Conservation (phyloP, 1,140 invertebrate species). For the Catajapyx aquilonaris region DNA sequence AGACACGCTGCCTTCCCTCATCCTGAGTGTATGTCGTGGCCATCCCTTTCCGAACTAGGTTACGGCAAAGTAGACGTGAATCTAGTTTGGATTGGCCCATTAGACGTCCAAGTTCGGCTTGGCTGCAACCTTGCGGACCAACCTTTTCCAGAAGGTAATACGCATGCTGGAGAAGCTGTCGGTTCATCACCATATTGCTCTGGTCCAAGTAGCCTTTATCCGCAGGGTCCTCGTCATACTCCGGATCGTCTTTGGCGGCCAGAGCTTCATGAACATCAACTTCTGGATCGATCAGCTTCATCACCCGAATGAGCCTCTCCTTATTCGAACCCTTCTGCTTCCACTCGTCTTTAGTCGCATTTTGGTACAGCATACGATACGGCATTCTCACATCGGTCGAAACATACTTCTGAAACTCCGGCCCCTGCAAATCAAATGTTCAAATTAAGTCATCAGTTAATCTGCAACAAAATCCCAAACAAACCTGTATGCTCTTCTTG, state of each 20-base stretch:
- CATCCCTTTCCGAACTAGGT: slow-evolving; percentile 22
- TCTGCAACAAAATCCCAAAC: too few relatives aligned
- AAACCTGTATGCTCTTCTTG: too few relatives aligned
- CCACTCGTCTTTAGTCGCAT: slow-evolving; percentile 29
- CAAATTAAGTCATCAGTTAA: too few relatives aligned
- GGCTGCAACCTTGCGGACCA: slow-evolving; percentile 24
- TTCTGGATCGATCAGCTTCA: slow-evolving; percentile 29
- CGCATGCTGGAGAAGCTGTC: slow-evolving; percentile 21
- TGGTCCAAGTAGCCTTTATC: slow-evolving; percentile 19
- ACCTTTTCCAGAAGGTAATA: slow-evolving; percentile 25
- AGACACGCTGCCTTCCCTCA: slow-evolving; percentile 28
- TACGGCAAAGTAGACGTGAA: slow-evolving; percentile 24
- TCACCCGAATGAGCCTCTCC: slow-evolving; percentile 28
- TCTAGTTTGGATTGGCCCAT: slow-evolving; percentile 29
- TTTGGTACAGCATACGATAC: slow-evolving; percentile 34
- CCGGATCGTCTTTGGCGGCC: slow-evolving; percentile 19
- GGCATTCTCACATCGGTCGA: slow-evolving; percentile 24
- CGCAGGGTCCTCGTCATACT: slow-evolving; percentile 11
- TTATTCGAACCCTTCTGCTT: slow-evolving; percentile 24
- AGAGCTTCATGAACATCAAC: too few relatives aligned
- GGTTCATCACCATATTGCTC: slow-evolving; percentile 20
- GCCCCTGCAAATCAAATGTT: slow-evolving; percentile 24
- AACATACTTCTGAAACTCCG: slow-evolving; percentile 16
- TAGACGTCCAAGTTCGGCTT: slow-evolving; percentile 20
- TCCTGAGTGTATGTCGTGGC: slow-evolving; percentile 28